Percentiles rank a stretch among this genome's conserved stretches.
Conservation (phyloP, 2,797 vertebrate genomes). For the Dallia pectoralis region DNA sequence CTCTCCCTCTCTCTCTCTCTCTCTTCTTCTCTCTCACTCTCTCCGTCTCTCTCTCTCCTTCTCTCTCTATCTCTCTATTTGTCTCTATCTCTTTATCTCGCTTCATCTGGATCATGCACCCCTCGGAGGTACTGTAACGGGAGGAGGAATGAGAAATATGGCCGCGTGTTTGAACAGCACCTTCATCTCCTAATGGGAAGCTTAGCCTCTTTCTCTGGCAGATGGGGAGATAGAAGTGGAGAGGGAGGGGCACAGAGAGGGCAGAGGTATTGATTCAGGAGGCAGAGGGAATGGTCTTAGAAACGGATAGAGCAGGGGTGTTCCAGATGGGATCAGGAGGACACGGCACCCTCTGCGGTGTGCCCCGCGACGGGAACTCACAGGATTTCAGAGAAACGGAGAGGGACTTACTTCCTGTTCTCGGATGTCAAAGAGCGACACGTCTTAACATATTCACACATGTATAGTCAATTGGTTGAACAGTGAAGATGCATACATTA, state of each 20-base stretch:
- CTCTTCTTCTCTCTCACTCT: conserved; percentile 37
- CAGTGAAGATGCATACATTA: too few relatives aligned
- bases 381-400: not conserved
- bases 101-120: not conserved
- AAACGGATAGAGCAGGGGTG: too few relatives aligned
- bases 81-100: conserved; percentile 38
- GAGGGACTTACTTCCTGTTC: not conserved
- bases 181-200: not conserved
- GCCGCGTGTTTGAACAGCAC: not conserved
- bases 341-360: too few relatives aligned
- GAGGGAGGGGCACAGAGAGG: not conserved
- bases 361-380: too few relatives aligned
- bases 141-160: not conserved
- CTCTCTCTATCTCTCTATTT: not conserved
- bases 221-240: not conserved
- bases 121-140: not conserved
- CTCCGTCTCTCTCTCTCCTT: conserved; percentile 29
- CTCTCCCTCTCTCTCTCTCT: not conserved
- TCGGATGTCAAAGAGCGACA: too few relatives aligned
- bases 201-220: not conserved
- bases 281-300: not conserved
- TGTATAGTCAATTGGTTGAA: too few relatives aligned
- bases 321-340: too few relatives aligned
- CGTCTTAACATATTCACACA: too few relatives aligned
- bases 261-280: not conserved